These are phyloP conservation scores for Narcine bancroftii DNA, from an alignment of 2,113 vertebrate species.

Conservation along the genomic window DNA sequence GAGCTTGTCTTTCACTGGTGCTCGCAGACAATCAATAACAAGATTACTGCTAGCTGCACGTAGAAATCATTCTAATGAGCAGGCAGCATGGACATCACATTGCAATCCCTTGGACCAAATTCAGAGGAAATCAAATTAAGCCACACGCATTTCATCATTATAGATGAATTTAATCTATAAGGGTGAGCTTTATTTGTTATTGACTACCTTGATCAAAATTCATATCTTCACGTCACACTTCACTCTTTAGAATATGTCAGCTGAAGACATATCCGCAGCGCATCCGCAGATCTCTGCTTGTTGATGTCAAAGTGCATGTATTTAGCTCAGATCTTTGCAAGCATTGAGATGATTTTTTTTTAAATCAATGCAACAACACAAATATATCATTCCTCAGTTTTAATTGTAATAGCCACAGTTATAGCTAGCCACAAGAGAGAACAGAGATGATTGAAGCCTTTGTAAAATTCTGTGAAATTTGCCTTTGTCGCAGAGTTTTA, in stretches of 20 bases:
- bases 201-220: neutral
- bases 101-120: too few species aligned
- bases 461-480: neutral
- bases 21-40: too few species aligned
- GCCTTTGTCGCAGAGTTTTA: neutral
- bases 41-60: too few species aligned
- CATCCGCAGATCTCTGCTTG: neutral
- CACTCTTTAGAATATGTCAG: neutral
- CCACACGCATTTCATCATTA: neutral
- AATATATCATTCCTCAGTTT: neutral
- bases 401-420: neutral
- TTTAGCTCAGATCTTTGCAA: neutral
- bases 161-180: neutral
- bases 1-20: too few species aligned
- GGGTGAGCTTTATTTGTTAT: neutral
- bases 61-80: too few species aligned
- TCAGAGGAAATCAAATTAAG: too few species aligned
- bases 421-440: neutral
- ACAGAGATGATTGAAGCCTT: neutral
- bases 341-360: neutral
- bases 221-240: neutral
- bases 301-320: neutral
- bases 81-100: too few species aligned
- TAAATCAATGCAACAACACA: neutral
- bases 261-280: neutral